Conservation (phyloP, 2,113 vertebrate species). For the Lontra canadensis region DNA sequence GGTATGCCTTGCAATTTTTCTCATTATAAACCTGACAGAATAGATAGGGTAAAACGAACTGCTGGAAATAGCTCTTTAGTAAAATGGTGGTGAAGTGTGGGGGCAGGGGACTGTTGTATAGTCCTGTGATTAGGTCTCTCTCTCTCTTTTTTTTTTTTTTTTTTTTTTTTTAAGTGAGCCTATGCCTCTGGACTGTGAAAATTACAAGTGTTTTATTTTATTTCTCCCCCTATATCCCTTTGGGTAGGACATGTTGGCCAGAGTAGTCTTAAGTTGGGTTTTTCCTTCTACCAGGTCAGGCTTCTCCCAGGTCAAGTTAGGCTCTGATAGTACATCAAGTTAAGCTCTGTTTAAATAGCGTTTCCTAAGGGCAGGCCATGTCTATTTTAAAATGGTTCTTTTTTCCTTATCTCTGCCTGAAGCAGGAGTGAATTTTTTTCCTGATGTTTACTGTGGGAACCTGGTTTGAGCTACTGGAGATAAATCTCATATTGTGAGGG, state of each 20-base stretch:
- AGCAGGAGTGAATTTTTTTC: neutral
- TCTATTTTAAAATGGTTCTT: neutral
- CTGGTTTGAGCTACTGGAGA: neutral
- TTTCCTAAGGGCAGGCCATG: neutral
- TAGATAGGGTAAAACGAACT: neutral
- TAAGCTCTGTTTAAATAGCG: neutral
- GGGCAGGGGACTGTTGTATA: neutral
- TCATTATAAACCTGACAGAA: neutral
- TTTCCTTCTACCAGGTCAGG: neutral
- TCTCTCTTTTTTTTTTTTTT: too few species aligned
- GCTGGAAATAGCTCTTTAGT: neutral
- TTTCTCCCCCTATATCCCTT: neutral
- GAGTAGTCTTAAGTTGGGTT: neutral
- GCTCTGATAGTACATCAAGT: neutral
- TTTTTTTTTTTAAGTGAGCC: neutral
- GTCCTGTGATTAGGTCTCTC: neutral
- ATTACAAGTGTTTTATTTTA: neutral
- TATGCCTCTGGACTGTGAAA: neutral
- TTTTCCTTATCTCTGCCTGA: neutral
- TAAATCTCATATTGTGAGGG: neutral
- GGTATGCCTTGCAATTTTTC: neutral
- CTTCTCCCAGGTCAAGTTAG: neutral
- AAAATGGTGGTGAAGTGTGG: neutral
- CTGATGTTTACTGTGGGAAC: neutral
- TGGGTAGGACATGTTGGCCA: neutral